These are phyloP conservation scores for Ethmia dodecea DNA, from an alignment of 2,888 invertebrate species.

Conservation along the genomic window DNA sequence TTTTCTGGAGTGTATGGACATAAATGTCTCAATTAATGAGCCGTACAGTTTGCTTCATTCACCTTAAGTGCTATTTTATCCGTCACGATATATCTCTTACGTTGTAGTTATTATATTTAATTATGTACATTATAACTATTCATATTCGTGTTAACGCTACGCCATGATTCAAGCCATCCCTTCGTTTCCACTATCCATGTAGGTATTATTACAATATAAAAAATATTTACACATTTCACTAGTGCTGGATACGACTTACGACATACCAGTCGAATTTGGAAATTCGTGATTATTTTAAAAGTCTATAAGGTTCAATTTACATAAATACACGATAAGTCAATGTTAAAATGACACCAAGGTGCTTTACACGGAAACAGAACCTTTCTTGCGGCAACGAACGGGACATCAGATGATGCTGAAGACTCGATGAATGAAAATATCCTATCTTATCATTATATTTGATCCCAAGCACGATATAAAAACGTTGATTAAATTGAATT, in stretches of 20 bases:
- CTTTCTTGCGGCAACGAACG: neutral
- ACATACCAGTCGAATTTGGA: constrained; percentile 51
- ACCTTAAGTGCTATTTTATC: constrained; percentile 35
- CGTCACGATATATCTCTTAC: constrained; percentile 27
- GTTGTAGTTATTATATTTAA: constrained; percentile 34
- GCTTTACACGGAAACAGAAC: neutral
- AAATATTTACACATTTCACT: constrained; percentile 54
- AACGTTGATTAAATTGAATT: constrained; percentile 34
- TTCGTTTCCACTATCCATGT: too few relatives aligned
- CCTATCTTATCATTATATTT: constrained; percentile 69
- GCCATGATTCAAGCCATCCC: constrained; percentile 41
- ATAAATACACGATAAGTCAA: constrained; percentile 1
- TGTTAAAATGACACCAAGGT: too few relatives aligned
- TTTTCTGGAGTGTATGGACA: too few relatives aligned
- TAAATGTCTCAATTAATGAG: too few relatives aligned
- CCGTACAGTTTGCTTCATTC: too few relatives aligned
- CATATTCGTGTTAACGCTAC: constrained; percentile 30
- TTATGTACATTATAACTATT: constrained; percentile 40
- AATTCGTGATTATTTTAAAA: constrained; percentile 51
- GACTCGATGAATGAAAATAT: constrained; percentile 31
- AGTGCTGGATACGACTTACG: constrained; percentile 38
- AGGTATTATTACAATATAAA: constrained; percentile 33
- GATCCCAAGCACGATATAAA: constrained; percentile 74
- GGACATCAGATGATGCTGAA: neutral
- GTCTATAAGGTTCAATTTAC: constrained; percentile 33